Evolutionary conservation across 2,888 invertebrate genomes (phyloP).

Genomic region (Agrochola lota): DNA sequence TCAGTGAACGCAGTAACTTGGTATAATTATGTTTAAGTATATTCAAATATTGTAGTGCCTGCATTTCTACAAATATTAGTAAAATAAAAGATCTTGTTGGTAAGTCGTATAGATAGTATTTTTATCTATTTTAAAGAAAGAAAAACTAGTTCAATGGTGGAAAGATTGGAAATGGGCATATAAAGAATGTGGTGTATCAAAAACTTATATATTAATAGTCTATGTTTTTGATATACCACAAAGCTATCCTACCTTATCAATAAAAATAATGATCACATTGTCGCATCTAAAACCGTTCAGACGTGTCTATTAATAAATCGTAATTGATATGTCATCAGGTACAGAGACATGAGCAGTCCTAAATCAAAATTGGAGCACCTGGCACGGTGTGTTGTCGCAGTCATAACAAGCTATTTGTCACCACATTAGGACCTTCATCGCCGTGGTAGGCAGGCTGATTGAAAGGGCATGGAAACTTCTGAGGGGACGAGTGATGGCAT

Average conservation of each 20-base stretch:
- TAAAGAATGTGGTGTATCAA: neutral
- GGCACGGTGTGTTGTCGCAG: conserved; percentile 49
- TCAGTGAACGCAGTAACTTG: neutral
- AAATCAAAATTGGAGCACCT: conserved; percentile 59
- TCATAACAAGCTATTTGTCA: conserved; percentile 62
- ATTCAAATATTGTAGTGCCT: neutral
- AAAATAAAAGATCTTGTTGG: neutral
- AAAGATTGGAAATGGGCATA: neutral
- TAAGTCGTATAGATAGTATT: neutral
- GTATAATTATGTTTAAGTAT: neutral
- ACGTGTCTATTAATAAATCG: conserved; percentile 44
- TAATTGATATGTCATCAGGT: conserved; percentile 63
- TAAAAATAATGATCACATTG: conserved; percentile 2
- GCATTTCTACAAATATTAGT: neutral
- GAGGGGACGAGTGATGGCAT: too few species aligned
- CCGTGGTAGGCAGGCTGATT: conserved; percentile 18
- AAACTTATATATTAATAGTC: neutral
- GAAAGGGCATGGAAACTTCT: conserved; percentile 16
- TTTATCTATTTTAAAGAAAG: neutral
- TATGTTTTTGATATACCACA: too few species aligned
- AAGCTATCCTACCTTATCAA: neutral
- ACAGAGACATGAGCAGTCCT: conserved; percentile 33
- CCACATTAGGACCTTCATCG: conserved; percentile 44
- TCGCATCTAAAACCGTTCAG: conserved; percentile 18
- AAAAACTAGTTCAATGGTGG: neutral